These are phyloP conservation scores for Acipenser transmontanus DNA, from an alignment of 2,797 vertebrate species.

Conservation along the genomic window DNA sequence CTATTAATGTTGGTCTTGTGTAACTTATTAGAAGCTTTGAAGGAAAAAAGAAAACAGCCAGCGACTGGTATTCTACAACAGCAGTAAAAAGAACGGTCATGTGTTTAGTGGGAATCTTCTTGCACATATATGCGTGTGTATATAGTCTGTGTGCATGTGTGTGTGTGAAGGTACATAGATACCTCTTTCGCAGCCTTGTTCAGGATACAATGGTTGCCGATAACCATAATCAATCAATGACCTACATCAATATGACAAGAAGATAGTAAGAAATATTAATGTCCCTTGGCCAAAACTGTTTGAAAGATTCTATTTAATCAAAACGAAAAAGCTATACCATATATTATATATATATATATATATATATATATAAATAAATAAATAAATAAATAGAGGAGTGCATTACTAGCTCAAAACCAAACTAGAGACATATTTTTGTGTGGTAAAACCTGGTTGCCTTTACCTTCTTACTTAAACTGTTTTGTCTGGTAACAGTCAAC, in stretches of 20 bases:
- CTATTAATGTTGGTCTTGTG: constrained; percentile 14
- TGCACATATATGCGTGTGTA: background rate
- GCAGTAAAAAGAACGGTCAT: constrained; percentile 40
- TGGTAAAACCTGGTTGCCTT: too few relatives aligned
- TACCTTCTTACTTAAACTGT: too few relatives aligned
- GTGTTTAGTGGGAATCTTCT: constrained; percentile 16
- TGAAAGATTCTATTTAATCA: constrained; percentile 55
- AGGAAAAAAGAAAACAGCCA: constrained; percentile 40
- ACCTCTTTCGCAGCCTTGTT: constrained; percentile 80
- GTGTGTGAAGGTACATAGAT: constrained; percentile 74
- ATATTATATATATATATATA: background rate
- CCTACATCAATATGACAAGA: constrained; percentile 77
- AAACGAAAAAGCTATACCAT: constrained; percentile 29
- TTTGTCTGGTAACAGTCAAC: too few relatives aligned
- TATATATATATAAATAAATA: too few relatives aligned
- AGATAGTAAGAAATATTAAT: constrained; percentile 77
- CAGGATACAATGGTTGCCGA: constrained; percentile 77
- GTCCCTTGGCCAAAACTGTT: constrained; percentile 63
- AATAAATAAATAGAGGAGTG: too few relatives aligned
- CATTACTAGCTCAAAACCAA: too few relatives aligned
- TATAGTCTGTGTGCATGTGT: constrained; percentile 41
- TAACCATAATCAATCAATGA: constrained; percentile 81
- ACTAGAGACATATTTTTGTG: too few relatives aligned
- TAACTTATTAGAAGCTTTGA: constrained; percentile 3
- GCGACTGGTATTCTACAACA: constrained; percentile 47